These are phyloP conservation scores for Sinocyclocheilus maitianheensis DNA, from an alignment of 2,113 vertebrate genomes.

Conservation along the genomic window DNA sequence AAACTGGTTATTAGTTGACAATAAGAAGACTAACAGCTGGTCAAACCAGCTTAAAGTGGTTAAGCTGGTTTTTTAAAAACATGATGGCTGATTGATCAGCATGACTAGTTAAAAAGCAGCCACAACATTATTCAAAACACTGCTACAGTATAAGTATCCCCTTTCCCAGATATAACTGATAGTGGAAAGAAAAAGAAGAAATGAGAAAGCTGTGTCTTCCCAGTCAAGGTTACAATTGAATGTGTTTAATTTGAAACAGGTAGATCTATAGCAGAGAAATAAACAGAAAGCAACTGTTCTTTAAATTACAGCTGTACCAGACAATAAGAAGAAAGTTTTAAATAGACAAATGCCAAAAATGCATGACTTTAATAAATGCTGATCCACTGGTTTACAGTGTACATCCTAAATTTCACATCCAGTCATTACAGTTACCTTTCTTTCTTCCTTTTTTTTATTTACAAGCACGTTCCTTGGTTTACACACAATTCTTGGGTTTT, in stretches of 20 bases:
- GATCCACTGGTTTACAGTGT: too few species aligned
- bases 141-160: slow-evolving; percentile 56
- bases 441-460: too few species aligned
- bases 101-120: background rate
- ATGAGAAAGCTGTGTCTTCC: slow-evolving; percentile 6
- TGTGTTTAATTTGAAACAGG: background rate
- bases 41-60: background rate
- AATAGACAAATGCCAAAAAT: background rate
- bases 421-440: too few species aligned
- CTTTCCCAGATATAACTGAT: background rate
- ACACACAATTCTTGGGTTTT: too few species aligned
- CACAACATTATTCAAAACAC: background rate
- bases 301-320: background rate
- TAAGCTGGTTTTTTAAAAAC: background rate
- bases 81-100: background rate
- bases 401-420: too few species aligned
- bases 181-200: slow-evolving; percentile 20
- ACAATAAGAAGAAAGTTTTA: background rate
- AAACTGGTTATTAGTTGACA: background rate
- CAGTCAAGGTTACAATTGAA: slow-evolving; percentile 12
- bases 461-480: too few species aligned
- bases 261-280: background rate
- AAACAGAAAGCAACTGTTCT: background rate
- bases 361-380: too few species aligned
- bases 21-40: background rate